Percentiles rank a stretch among this genome's conserved stretches.
Conservation (phyloP, 2,888 invertebrate species). For the Ichneumoninae sp. region DNA sequence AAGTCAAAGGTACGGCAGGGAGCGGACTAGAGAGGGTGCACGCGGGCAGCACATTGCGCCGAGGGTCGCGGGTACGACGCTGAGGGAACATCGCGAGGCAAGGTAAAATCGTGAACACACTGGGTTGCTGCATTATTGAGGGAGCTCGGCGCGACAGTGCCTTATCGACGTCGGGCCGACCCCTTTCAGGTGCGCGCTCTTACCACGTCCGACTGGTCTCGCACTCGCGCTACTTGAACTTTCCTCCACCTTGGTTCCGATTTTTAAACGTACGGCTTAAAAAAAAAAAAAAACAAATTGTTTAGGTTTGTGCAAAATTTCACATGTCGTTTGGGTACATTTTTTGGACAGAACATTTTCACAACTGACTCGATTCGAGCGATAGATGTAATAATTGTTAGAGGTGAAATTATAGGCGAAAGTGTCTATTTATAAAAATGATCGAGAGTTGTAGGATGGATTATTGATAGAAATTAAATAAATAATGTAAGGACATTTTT, state of each 20-base stretch:
- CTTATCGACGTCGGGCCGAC: conserved; percentile 52
- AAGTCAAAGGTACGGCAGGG: conserved; percentile 57
- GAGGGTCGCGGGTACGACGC: conserved; percentile 31
- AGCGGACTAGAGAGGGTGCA: conserved; percentile 30
- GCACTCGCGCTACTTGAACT: conserved; percentile 38
- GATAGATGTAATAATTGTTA: neutral
- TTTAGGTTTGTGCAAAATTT: no score
- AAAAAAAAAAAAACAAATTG: neutral
- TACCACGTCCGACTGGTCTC: conserved; percentile 30
- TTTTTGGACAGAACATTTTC: neutral
- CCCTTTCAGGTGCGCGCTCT: conserved; percentile 25
- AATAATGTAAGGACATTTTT: neutral
- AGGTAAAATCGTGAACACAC: conserved; percentile 49
- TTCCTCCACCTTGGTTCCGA: neutral
- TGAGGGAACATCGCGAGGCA: conserved; percentile 35
- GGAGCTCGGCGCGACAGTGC: conserved; percentile 48
- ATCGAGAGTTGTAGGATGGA: neutral
- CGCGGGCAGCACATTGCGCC: conserved; percentile 30
- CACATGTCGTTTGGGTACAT: neutral
- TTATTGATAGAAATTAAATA: conserved; percentile 25
- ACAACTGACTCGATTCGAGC: neutral
- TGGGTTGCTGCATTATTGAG: conserved; percentile 66
- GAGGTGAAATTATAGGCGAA: neutral
- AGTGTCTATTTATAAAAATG: neutral
- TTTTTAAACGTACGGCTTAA: neutral